Evolutionary conservation across 1,140 invertebrate species (phyloP).

Genomic region (Temnothorax nylanderi): DNA sequence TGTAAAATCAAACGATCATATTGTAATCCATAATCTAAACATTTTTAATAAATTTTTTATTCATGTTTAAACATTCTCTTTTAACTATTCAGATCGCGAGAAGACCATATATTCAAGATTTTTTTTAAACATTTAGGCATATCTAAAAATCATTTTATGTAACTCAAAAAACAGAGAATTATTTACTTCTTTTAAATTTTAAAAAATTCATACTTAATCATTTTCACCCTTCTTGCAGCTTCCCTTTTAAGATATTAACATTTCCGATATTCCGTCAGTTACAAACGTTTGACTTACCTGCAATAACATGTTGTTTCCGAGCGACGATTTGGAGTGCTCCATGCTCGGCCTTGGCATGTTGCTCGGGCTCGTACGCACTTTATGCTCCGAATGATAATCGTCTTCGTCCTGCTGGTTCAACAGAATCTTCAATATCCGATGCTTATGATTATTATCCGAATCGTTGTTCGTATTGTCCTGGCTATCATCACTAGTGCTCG

Average conservation of each 20-base stretch:
- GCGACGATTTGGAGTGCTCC: conserved; percentile 81
- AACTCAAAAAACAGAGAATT: background rate
- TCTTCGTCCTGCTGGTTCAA: conserved; percentile 94
- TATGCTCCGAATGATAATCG: conserved; percentile 85
- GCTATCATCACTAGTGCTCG: conserved; percentile 82
- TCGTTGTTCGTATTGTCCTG: conserved; percentile 83
- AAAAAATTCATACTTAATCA: background rate
- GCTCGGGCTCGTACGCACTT: conserved; percentile 77
- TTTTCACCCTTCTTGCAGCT: background rate
- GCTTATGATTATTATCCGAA: conserved; percentile 83
- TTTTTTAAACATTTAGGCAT: background rate
- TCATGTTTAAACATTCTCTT: background rate
- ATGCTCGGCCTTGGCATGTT: conserved; percentile 74
- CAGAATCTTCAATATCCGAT: conserved; percentile 91
- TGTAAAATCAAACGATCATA: background rate
- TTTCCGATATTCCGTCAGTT: background rate
- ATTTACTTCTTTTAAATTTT: background rate
- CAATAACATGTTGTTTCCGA: conserved; percentile 90
- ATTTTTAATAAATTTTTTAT: background rate
- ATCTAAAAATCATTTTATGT: background rate
- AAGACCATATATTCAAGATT: background rate
- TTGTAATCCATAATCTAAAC: background rate
- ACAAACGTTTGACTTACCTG: conserved; percentile 86
- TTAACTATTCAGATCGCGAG: background rate
- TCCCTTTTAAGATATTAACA: background rate